Percentiles rank a stretch among this genome's conserved stretches.
Conservation (phyloP, 2,888 invertebrate genomes). For the Drosophila longiperda region DNA sequence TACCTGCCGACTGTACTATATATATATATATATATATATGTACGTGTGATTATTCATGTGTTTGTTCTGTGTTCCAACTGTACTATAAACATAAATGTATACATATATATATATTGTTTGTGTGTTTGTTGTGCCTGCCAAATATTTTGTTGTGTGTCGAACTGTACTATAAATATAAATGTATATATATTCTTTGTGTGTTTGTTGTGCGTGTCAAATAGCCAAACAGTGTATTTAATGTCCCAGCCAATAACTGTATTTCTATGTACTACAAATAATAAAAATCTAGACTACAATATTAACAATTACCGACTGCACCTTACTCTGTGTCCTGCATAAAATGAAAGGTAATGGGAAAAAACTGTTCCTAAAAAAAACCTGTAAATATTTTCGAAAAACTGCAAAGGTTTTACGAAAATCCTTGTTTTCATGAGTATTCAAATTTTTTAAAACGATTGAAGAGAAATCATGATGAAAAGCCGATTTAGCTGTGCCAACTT, state of each 20-base stretch:
- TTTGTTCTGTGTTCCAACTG: slow-evolving; percentile 6
- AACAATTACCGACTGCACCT: neutral
- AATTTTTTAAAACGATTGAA: neutral
- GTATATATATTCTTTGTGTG: neutral
- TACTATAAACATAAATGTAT: slow-evolving; percentile 2
- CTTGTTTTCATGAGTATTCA: fast-evolving
- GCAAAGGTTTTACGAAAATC: neutral
- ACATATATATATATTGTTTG: neutral
- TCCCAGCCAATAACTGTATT: slow-evolving; percentile 47
- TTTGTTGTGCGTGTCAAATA: slow-evolving; percentile 1
- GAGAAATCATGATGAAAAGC: neutral
- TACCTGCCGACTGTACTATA: slow-evolving; percentile 24
- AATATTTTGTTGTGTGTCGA: slow-evolving; percentile 1
- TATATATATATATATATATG: neutral
- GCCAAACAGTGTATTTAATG: slow-evolving; percentile 28
- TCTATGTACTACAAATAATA: slow-evolving; percentile 21
- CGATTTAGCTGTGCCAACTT: neutral
- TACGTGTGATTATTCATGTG: neutral
- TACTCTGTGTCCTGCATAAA: neutral
- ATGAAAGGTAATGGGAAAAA: no score
- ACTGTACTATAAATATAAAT: neutral
- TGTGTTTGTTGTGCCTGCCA: slow-evolving; percentile 36
- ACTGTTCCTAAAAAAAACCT: no score
- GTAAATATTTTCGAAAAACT: no score
- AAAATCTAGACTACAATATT: neutral